Base-by-base conservation (phyloP, 1,140 invertebrate species). In the Monochamus saltuarius region DNA sequence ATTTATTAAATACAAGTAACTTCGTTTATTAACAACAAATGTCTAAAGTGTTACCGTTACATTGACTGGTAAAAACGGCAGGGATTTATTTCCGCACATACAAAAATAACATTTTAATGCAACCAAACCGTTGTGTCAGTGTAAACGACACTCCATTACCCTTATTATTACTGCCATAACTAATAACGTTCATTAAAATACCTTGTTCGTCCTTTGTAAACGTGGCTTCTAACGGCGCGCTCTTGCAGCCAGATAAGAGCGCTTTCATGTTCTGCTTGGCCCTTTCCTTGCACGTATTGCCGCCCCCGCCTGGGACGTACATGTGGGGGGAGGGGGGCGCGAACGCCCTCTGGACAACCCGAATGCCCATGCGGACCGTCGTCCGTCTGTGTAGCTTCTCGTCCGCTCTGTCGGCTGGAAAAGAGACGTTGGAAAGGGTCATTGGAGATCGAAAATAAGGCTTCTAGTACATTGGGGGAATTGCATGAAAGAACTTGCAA, bases 311-410 rank as follows among this genome's bases (percentile, higher is more conserved):
- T 1, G 70, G 71, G 55, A 75, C 76, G 67, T 76, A 79, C 7
- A 75, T 64, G 16, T 75, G 74, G 38, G 81, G 77, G 34, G 78
- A 72, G 7, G 78, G 76, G 4, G 79, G 75, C n/a, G 77, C 76
- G 36, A 73, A 77, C 4, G 79, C 78, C 53, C 80, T 78, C 69
- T 91, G 88, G 2, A 91, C 82, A 36, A 92, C 87, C 19, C 89
- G 78, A 56, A 94, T 89, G 2, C 89, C 88, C 87, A 94, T 90
- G n/a, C 87, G 82, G n/a, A 94, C 88, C 17, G 85, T 85, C 54
- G 85, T 87, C 50, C 88, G 82, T 57, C 87, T 82, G 6, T 88
- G 87, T 1, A 89, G 79, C 74, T 89, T 90, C 66, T 92, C 89
- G 59, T 93, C 89, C 0, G 85, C 81, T 62, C 83, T 76, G 42